These are phyloP conservation scores for Alentia gelatinosa DNA, from an alignment of 2,888 invertebrate genomes.

Conservation along the genomic window DNA sequence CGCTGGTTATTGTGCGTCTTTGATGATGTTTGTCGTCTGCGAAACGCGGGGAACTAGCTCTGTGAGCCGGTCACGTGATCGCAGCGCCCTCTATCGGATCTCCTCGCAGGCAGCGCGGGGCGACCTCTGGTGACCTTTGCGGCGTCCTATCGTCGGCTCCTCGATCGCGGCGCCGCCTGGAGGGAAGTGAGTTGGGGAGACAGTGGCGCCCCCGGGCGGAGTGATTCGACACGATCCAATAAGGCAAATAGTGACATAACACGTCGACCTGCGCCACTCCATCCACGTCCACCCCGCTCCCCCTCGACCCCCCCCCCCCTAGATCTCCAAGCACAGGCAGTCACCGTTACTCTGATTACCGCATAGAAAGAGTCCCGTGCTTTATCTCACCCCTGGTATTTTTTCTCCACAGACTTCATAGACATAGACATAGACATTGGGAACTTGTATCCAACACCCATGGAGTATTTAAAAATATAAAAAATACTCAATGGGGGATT, in stretches of 20 bases:
- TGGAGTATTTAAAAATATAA: no score
- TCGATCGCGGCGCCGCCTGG: background rate
- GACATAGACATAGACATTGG: no score
- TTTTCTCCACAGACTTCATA: no score
- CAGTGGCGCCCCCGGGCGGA: background rate
- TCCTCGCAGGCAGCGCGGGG: background rate
- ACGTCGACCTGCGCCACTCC: background rate
- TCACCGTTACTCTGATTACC: no score
- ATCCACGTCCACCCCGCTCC: background rate
- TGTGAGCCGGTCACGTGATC: background rate
- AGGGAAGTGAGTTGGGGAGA: background rate
- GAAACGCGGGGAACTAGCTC: background rate
- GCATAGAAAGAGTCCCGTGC: no score
- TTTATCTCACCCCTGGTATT: no score
- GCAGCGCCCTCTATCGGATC: background rate
- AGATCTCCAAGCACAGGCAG: no score
- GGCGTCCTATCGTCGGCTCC: no score
- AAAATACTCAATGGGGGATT: no score
- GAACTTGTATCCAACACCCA: no score
- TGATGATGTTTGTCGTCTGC: conserved; percentile 7
- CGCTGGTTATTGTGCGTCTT: background rate
- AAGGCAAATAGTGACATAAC: background rate
- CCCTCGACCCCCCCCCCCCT: no score
- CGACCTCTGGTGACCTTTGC: no score
- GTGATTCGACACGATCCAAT: background rate